Evolutionary conservation across 2,113 vertebrate species (phyloP).

Genomic region (Gallinago jamesoni): DNA sequence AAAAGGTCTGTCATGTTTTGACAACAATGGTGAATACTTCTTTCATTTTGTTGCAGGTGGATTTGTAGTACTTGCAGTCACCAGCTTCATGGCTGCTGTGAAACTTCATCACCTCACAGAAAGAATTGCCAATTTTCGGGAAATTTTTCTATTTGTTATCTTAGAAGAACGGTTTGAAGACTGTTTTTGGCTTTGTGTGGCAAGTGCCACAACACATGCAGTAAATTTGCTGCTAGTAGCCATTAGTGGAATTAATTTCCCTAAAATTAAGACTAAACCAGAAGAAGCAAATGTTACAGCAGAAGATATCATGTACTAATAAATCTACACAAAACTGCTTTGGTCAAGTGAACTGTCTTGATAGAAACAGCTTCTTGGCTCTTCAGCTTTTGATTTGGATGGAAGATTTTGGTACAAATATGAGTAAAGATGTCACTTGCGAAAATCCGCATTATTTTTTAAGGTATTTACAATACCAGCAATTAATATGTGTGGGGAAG

Average conservation of each 20-base stretch:
- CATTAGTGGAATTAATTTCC: slow-evolving; percentile 86
- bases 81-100: slow-evolving; percentile 87
- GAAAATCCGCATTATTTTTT: background rate
- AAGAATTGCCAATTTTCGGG: slow-evolving; percentile 88
- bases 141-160: slow-evolving; percentile 86
- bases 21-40: background rate
- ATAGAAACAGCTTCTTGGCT: background rate
- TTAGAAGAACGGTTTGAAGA: slow-evolving; percentile 85
- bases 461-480: background rate
- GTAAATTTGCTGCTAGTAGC: slow-evolving; percentile 86
- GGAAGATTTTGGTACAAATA: background rate
- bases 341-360: background rate
- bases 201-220: slow-evolving; percentile 82
- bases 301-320: slow-evolving; percentile 90
- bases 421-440: background rate
- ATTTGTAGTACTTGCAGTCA: slow-evolving; percentile 78
- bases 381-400: background rate
- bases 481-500: background rate
- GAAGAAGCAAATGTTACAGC: slow-evolving; percentile 88
- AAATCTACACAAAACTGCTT: background rate
- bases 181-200: slow-evolving; percentile 93
- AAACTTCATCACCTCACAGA: slow-evolving; percentile 85
- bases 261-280: slow-evolving; percentile 88
- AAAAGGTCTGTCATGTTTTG: background rate
- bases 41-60: slow-evolving; percentile 77